A percentile compares a stretch with the other conserved stretches of the same genome.
phyloP scores from a whole-genome alignment of 2,113 vertebrate genomes.

The Ramphastos sulfuratus region DNA sequence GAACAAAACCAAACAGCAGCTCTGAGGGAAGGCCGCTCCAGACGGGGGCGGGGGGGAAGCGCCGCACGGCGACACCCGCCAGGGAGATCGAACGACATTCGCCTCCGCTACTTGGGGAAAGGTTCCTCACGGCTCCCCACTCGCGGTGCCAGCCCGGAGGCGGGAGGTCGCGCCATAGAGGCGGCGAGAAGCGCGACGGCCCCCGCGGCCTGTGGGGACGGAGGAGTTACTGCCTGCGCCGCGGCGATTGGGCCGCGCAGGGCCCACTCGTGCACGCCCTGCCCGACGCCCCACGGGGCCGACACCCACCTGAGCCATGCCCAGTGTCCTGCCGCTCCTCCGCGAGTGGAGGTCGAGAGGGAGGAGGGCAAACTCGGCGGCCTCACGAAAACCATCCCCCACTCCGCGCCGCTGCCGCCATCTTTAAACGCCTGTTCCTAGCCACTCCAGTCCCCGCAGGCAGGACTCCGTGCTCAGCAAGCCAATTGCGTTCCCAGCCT shows the following conservation, averaged over 20 bases:
- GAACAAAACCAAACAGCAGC: background rate
- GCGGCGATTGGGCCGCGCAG: background rate
- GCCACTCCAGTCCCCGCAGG: background rate
- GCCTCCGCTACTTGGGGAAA: background rate
- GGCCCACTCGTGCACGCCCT: background rate
- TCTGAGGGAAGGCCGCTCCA: background rate
- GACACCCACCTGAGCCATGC: constrained; percentile 65
- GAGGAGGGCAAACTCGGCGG: background rate
- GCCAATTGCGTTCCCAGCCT: background rate
- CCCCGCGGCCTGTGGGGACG: background rate
- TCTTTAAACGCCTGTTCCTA: constrained; percentile 57
- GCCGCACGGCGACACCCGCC: background rate
- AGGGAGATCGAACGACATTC: too few relatives aligned
- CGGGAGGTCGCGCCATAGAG: rapidly evolving
- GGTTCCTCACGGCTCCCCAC: background rate
- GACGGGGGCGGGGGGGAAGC: background rate
- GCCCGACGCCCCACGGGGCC: background rate
- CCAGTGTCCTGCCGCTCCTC: background rate
- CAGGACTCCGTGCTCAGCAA: background rate
- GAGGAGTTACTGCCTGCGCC: background rate
- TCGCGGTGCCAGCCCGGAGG: background rate
- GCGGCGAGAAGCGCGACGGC: background rate
- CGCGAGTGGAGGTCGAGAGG: too few relatives aligned
- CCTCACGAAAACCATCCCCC: background rate
- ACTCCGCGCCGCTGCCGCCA: constrained; percentile 10